Evolutionary conservation across 2,888 invertebrate species (phyloP).

Genomic region (Acleris cristana): DNA sequence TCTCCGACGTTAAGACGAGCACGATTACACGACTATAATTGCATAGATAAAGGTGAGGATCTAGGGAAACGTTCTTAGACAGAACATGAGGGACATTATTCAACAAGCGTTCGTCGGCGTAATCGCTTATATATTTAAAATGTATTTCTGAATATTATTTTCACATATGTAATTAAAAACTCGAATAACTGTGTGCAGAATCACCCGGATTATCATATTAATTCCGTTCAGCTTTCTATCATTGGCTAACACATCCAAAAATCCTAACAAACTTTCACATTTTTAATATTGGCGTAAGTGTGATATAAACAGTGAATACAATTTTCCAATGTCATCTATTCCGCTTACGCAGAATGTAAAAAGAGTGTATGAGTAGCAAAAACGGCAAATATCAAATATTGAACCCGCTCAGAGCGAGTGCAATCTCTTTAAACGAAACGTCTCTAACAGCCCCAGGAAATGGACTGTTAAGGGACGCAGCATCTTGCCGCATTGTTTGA

Average conservation of each 20-base stretch:
- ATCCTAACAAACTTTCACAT: background rate
- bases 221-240: too few species aligned
- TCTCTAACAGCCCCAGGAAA: conserved; percentile 21
- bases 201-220: too few species aligned
- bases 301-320: too few species aligned
- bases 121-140: too few species aligned
- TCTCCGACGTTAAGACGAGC: conserved; percentile 2
- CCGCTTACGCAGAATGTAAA: background rate
- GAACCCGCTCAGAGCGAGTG: conserved; percentile 21
- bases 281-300: background rate
- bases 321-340: too few species aligned
- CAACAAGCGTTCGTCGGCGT: too few species aligned
- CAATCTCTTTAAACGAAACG: conserved; percentile 34
- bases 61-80: background rate
- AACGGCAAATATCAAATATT: conserved; percentile 23
- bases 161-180: too few species aligned
- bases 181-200: too few species aligned
- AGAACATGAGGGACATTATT: background rate
- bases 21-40: conserved; percentile 6
- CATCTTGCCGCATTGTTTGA: conserved; percentile 9
- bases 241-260: too few species aligned
- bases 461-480: conserved; percentile 20
- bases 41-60: conserved; percentile 16
- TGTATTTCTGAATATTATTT: too few species aligned
- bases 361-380: conserved; percentile 1